Evolutionary conservation across 2,888 invertebrate genomes (phyloP).

Genomic region (Drosophila rubida): DNA sequence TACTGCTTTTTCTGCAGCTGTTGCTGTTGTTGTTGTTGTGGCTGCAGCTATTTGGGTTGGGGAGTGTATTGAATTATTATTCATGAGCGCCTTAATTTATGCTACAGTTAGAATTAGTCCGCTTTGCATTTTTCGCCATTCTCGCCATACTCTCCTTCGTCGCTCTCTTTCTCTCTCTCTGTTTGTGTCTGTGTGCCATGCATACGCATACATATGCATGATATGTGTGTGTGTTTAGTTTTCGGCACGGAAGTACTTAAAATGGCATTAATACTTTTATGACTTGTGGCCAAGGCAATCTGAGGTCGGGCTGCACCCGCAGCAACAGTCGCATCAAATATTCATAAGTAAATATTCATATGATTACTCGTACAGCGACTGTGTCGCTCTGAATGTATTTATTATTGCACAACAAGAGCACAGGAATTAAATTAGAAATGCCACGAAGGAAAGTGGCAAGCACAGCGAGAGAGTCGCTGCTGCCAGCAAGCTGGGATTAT

Average conservation of each 20-base stretch:
- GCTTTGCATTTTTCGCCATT: conserved; percentile 72
- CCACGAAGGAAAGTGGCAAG: not conserved
- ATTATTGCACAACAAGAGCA: conserved; percentile 33
- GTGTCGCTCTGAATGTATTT: conserved; percentile 27
- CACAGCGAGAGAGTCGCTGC: not conserved
- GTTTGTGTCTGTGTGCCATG: conserved; percentile 4
- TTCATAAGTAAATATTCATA: conserved; percentile 54
- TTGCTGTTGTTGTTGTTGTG: conserved; percentile 33
- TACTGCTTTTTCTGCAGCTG: conserved; percentile 69
- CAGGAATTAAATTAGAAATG: conserved; percentile 36
- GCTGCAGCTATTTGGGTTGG: conserved; percentile 24
- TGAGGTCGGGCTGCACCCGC: conserved; percentile 72
- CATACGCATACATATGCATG: conserved; percentile 23
- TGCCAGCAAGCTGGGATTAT: conserved; percentile 15
- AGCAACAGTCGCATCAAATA: conserved; percentile 61
- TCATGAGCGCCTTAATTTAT: conserved; percentile 78
- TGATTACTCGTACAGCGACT: conserved; percentile 13
- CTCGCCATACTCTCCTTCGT: conserved; percentile 22
- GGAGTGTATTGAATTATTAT: conserved; percentile 77
- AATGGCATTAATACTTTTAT: conserved; percentile 75
- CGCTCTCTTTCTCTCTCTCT: conserved; percentile 24
- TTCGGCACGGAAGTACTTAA: conserved; percentile 75
- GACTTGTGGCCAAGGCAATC: conserved; percentile 75
- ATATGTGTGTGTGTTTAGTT: conserved; percentile 54
- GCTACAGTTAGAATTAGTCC: conserved; percentile 77